Conservation (phyloP, 2,797 vertebrate genomes). For the Spinus olivaceus region DNA sequence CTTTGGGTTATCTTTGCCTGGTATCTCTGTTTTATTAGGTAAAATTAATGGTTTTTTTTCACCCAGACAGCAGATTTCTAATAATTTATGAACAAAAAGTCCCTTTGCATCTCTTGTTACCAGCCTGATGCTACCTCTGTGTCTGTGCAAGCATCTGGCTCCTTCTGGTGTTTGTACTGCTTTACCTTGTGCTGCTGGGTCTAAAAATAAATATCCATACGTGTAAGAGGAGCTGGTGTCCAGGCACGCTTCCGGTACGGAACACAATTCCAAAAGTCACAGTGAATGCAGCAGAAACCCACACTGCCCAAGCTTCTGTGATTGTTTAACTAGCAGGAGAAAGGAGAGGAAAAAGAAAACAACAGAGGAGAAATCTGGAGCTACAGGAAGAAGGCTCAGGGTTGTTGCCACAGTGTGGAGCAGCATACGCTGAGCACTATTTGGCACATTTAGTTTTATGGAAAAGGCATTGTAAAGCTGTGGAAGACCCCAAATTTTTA, state of each 20-base stretch:
- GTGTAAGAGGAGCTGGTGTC: conserved; percentile 36
- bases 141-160: conserved; percentile 53
- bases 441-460: neutral
- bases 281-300: neutral
- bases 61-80: neutral
- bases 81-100: neutral
- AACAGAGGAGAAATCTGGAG: neutral
- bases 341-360: neutral
- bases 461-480: neutral
- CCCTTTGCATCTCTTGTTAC: conserved; percentile 3
- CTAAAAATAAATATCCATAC: conserved; percentile 67
- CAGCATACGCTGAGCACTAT: rapidly evolving
- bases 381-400: neutral
- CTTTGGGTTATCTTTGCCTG: neutral
- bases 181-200: conserved; percentile 53
- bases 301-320: rapidly evolving
- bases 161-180: conserved; percentile 45
- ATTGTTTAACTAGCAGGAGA: neutral
- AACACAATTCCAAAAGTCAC: conserved; percentile 53
- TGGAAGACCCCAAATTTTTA: neutral
- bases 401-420: rapidly evolving
- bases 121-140: conserved; percentile 28
- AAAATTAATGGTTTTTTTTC: neutral
- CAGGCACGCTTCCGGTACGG: neutral
- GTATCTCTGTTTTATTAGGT: neutral